A percentile compares a stretch with the other conserved stretches of the same genome.
Conservation (phyloP, 1,140 invertebrate genomes). For the Rhyacophila brunnea region DNA sequence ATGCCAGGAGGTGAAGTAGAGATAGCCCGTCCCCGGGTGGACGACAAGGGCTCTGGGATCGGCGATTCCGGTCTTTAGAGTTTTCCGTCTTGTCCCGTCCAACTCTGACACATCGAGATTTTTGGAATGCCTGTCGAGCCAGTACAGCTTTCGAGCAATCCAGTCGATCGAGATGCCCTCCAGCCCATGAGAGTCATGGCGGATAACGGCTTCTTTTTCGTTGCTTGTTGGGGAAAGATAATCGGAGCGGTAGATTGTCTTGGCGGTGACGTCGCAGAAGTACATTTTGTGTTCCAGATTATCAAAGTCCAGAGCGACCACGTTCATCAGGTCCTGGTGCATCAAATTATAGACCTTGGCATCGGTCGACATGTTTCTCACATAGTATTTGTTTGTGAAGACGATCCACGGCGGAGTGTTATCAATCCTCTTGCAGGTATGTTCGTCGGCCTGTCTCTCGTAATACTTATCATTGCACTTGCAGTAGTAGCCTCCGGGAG, state of each 20-base stretch:
- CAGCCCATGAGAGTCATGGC: conserved; percentile 90
- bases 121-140: conserved; percentile 94
- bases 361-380: conserved; percentile 92
- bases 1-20: conserved; percentile 97
- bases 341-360: conserved; percentile 82
- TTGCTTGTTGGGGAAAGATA: conserved; percentile 49
- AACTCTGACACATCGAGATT: conserved; percentile 91
- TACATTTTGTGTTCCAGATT: conserved; percentile 81
- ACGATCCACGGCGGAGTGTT: conserved; percentile 85
- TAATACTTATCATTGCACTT: conserved; percentile 95
- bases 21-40: conserved; percentile 90
- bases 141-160: conserved; percentile 95
- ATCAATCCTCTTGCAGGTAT: conserved; percentile 88
- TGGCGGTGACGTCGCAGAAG: conserved; percentile 92
- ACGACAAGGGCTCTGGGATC: conserved; percentile 93
- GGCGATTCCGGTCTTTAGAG: conserved; percentile 80
- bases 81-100: conserved; percentile 88
- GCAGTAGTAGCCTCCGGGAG: conserved; percentile 92
- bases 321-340: conserved; percentile 94
- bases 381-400: conserved; percentile 98
- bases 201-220: conserved; percentile 78
- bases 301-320: conserved; percentile 95
- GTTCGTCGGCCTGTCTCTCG: conserved; percentile 79
- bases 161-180: conserved; percentile 98
- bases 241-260: conserved; percentile 81